Evolutionary conservation across 2,113 vertebrate genomes (phyloP), one percentile per base, ranked within the genome.

Genomic region (Anhinga rufa): DNA sequence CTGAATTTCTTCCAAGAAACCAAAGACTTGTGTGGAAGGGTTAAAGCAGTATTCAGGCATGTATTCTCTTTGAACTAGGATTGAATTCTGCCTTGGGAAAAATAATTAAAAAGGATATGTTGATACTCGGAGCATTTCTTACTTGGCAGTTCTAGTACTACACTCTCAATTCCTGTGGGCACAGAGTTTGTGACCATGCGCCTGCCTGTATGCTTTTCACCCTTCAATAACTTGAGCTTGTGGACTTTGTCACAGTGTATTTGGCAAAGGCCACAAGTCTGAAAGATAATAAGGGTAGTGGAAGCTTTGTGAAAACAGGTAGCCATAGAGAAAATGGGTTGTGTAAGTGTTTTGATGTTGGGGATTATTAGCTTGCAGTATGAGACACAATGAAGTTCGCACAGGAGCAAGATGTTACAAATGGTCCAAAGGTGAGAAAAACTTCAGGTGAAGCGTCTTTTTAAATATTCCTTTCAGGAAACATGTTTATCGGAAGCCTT

Each of bases 61-160:
- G 36, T 54, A 8, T 75, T 74, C 25, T 20, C 51, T 86, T 92
- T 92, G 83, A 93, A 55, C 88, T 55, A 55, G 44, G 24, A 7
- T 77, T 82, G 51, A 83, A 54, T 94, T 91, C 86, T 91, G 82
- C 91, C 82, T 80, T 83, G 72, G 76, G 86, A 93, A 70, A 51
- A 69, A 42, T 92, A 89, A 95, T 95, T 95, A 93, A 52, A 40
- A n/a, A 70, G 80, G 74, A 80, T 81, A 15, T 66, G 72, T 78
- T 78, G 42, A 9, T 91, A 58, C 64, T 38, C 12, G 80, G 76
- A 80, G 13, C 44, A 3, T 70, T 75, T 77, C 40, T 83, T 80
- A 92, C 62, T 66, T 55, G n/a, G 17, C 46, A 40, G 42, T 49
- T 88, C 25, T 26, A 11, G 14, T 49, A 17, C 28, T 71, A 12